Percentiles rank a stretch among this genome's conserved stretches.
These are phyloP conservation scores for Apistogramma diplotaenia DNA, from an alignment of 2,113 vertebrate species.

Conservation along the genomic window DNA sequence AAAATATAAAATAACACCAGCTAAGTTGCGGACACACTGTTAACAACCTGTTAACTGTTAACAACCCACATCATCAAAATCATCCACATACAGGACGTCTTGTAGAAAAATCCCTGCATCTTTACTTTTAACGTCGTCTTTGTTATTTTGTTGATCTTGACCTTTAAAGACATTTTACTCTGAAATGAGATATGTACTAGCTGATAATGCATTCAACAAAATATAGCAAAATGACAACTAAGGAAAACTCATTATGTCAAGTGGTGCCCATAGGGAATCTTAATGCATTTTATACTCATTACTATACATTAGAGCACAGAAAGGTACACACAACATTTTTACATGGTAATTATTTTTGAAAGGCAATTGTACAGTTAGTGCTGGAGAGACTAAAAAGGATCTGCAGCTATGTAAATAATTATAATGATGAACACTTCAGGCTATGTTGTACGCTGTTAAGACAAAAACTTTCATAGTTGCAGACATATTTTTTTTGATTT, in stretches of 20 bases:
- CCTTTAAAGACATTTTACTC: neutral
- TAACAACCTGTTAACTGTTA: too few relatives aligned
- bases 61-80: neutral
- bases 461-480: neutral
- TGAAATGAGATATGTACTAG: neutral
- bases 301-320: neutral
- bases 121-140: neutral
- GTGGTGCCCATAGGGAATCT: neutral
- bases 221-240: neutral
- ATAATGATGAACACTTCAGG: neutral
- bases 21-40: neutral
- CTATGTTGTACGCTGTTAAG: neutral
- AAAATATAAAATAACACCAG: neutral
- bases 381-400: neutral
- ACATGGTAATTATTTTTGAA: slow-evolving; percentile 22
- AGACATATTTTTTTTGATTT: neutral
- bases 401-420: neutral
- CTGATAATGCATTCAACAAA: neutral
- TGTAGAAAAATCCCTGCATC: neutral
- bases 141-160: neutral
- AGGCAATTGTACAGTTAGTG: neutral
- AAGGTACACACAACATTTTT: neutral
- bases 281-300: slow-evolving; percentile 21
- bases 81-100: neutral
- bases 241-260: slow-evolving; percentile 1